Evolutionary conservation across 2,113 vertebrate genomes (phyloP).

Genomic region (Bos javanicus): DNA sequence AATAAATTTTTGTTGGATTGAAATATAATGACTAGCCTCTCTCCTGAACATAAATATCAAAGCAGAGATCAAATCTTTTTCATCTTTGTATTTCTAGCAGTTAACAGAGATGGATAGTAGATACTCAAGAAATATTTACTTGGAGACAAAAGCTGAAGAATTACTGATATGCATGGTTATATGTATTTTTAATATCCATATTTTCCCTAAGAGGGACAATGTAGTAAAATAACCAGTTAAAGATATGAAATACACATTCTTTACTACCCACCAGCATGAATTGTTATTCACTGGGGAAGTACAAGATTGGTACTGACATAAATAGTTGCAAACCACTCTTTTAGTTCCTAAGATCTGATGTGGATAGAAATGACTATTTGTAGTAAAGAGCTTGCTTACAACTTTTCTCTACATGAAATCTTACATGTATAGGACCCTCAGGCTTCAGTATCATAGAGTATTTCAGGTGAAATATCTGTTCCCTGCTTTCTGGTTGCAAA

Average conservation of each 20-base stretch:
- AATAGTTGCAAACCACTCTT: not conserved
- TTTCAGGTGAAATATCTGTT: not conserved
- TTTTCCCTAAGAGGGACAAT: not conserved
- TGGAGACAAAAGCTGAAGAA: constrained; percentile 15
- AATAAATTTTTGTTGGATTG: not conserved
- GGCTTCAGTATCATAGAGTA: not conserved
- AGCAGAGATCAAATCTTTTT: not conserved
- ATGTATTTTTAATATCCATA: constrained; percentile 17
- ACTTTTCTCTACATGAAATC: constrained; percentile 8
- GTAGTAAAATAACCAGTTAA: constrained; percentile 14
- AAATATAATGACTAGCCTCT: not conserved
- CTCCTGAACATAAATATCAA: not conserved
- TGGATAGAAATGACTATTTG: not conserved
- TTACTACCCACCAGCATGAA: not conserved
- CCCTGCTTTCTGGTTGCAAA: not conserved
- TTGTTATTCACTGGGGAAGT: not conserved
- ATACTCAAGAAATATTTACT: not conserved
- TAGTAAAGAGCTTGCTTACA: constrained; percentile 20
- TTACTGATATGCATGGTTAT: not conserved
- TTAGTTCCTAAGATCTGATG: not conserved
- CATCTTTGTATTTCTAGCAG: not conserved
- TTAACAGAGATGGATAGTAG: not conserved
- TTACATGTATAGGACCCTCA: not conserved
- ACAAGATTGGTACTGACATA: not conserved
- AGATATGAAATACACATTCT: constrained; percentile 11